phyloP scores from a whole-genome alignment of 2,888 invertebrate species.

The Notodonta dromedarius region DNA sequence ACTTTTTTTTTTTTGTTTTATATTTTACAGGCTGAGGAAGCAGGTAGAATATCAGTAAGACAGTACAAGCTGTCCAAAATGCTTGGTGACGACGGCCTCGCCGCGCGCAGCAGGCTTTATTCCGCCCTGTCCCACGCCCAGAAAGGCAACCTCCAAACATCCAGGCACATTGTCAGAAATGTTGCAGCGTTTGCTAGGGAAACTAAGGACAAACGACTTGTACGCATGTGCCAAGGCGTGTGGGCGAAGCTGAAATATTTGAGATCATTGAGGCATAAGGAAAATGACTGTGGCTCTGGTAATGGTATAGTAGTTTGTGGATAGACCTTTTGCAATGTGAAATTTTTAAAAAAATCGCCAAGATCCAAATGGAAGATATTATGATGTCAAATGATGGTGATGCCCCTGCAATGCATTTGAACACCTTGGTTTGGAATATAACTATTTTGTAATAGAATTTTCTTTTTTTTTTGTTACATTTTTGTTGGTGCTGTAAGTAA shows the following conservation, averaged over 20 bases:
- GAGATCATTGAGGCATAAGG: slow-evolving; percentile 46
- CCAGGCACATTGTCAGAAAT: slow-evolving; percentile 85
- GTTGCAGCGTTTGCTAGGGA: slow-evolving; percentile 64
- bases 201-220: slow-evolving; percentile 86
- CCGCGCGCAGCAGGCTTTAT: slow-evolving; percentile 93
- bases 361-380: too few species aligned
- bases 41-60: slow-evolving; percentile 93
- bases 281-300: slow-evolving; percentile 27
- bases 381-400: too few species aligned
- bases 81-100: slow-evolving; percentile 92
- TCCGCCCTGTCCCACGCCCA: slow-evolving; percentile 95
- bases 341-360: too few species aligned
- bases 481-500: slow-evolving; percentile 37
- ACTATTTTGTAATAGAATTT: neutral
- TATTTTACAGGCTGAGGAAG: slow-evolving; percentile 90
- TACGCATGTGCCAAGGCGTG: slow-evolving; percentile 93
- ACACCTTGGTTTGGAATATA: neutral
- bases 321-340: too few species aligned
- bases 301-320: slow-evolving; percentile 28
- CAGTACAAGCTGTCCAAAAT: slow-evolving; percentile 92
- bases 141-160: slow-evolving; percentile 86
- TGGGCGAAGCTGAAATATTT: slow-evolving; percentile 92
- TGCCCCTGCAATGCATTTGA: neutral
- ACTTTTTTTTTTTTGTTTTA: neutral
- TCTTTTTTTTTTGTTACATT: slow-evolving; percentile 12